A percentile compares a stretch with the other conserved stretches of the same genome.
phyloP scores from a whole-genome alignment of 1,140 invertebrate species.

The Pseudomyrmex gracilis region DNA sequence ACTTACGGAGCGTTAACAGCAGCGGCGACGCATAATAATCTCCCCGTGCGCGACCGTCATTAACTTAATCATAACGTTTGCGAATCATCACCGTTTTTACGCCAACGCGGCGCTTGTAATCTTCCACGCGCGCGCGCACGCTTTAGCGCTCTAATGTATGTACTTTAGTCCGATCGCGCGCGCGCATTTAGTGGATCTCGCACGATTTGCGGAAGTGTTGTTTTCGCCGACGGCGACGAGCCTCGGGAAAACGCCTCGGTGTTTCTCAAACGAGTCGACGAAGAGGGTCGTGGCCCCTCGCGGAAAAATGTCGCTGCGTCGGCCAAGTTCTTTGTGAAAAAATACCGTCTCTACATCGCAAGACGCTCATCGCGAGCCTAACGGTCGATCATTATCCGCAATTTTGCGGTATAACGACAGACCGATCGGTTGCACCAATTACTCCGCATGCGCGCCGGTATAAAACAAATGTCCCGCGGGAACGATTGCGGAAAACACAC shows the following conservation, averaged over 20 bases:
- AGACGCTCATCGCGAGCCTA: constrained; percentile 24
- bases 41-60: background rate
- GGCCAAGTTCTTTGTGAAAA: background rate
- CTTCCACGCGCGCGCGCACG: constrained; percentile 14
- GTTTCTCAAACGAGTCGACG: too few relatives aligned
- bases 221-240: constrained; percentile 12
- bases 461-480: background rate
- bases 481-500: background rate
- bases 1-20: background rate
- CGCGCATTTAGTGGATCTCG: background rate
- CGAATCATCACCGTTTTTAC: background rate
- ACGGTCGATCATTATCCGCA: constrained; percentile 39
- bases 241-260: background rate
- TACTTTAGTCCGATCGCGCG: constrained; percentile 20
- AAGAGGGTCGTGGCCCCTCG: background rate
- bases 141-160: constrained; percentile 11
- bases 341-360: background rate
- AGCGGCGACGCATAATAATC: background rate
- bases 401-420: constrained; percentile 47
- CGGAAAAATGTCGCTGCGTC: constrained; percentile 26
- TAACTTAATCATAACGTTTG: constrained; percentile 28
- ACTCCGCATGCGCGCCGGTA: background rate
- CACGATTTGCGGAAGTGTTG: constrained; percentile 6
- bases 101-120: constrained; percentile 15
- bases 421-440: constrained; percentile 45